Percentiles rank a stretch among this genome's conserved stretches.
phyloP scores from a whole-genome alignment of 2,797 vertebrate species.

The Ataeniobius toweri region DNA sequence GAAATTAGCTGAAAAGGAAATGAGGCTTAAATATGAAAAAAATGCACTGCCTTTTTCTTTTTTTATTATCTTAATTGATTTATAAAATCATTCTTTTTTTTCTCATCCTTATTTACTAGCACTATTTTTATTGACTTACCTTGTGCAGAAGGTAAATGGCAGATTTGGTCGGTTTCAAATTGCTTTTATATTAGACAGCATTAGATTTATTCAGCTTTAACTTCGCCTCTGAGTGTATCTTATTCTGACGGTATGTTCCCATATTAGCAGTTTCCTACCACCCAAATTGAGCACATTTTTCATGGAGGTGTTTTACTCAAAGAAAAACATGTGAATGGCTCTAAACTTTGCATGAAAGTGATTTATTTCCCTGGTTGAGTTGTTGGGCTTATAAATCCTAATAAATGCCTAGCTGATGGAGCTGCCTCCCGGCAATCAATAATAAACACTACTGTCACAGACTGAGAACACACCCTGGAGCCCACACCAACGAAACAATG shows the following conservation, averaged over 20 bases:
- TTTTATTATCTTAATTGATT: neutral
- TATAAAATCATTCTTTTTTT: neutral
- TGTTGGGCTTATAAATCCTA: conserved; percentile 52
- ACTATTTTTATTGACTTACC: neutral
- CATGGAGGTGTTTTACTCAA: neutral
- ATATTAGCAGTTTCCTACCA: neutral
- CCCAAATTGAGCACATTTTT: neutral
- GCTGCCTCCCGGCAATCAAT: conserved; percentile 59
- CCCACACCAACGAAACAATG: conserved; percentile 21
- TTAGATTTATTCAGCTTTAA: neutral
- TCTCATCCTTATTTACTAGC: neutral
- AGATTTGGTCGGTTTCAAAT: neutral
- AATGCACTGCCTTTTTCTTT: neutral
- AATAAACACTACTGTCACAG: conserved; percentile 48
- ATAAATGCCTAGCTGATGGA: conserved; percentile 46
- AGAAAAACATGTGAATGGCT: conserved; percentile 13
- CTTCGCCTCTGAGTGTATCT: too few relatives aligned
- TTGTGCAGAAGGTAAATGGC: neutral
- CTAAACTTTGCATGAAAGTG: conserved; percentile 27
- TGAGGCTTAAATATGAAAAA: neutral
- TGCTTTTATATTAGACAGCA: neutral
- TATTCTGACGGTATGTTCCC: neutral
- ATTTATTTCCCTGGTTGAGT: conserved; percentile 33
- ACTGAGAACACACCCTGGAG: conserved; percentile 50
- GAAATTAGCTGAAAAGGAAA: neutral